Conservation (phyloP, 2,797 vertebrate genomes). For the Bovichtus diacanthus region DNA sequence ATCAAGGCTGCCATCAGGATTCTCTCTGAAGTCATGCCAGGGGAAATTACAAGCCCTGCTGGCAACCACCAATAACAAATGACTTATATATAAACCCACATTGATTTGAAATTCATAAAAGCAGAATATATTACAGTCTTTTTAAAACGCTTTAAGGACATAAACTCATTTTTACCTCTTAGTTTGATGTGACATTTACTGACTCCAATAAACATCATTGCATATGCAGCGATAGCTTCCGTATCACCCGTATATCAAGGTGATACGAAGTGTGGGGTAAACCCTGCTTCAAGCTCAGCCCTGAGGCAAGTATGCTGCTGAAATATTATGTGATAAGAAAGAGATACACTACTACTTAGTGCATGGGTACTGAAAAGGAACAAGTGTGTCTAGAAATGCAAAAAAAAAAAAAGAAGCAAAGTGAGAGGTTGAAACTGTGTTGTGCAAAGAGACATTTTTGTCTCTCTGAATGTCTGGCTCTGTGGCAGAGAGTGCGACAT, state of each 20-base stretch:
- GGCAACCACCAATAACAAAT: conserved; percentile 67
- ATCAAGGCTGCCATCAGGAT: conserved; percentile 62
- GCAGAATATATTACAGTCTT: conserved; percentile 64
- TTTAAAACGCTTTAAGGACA: conserved; percentile 52
- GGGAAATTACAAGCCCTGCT: conserved; percentile 69
- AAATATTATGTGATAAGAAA: conserved; percentile 25
- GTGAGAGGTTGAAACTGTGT: background rate
- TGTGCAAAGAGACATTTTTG: conserved; percentile 2
- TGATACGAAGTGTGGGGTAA: conserved; percentile 25
- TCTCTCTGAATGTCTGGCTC: conserved; percentile 12
- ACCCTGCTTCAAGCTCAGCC: conserved; percentile 31
- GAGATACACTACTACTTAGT: background rate
- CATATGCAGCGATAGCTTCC: conserved; percentile 29
- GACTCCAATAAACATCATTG: conserved; percentile 32
- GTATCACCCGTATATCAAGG: conserved; percentile 27
- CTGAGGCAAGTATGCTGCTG: conserved; percentile 15
- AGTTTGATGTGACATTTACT: conserved; percentile 59
- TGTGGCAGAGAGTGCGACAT: conserved; percentile 22
- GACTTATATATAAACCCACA: conserved; percentile 69
- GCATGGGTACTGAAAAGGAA: conserved; percentile 3
- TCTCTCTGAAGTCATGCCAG: conserved; percentile 70
- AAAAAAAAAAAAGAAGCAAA: conserved; percentile 13
- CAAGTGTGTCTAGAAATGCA: conserved; percentile 9
- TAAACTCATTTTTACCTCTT: conserved; percentile 46
- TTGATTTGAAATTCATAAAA: conserved; percentile 74